A percentile compares a stretch with the other conserved stretches of the same genome.
Conservation (phyloP, 2,888 invertebrate genomes). For the Limnephilus marmoratus region DNA sequence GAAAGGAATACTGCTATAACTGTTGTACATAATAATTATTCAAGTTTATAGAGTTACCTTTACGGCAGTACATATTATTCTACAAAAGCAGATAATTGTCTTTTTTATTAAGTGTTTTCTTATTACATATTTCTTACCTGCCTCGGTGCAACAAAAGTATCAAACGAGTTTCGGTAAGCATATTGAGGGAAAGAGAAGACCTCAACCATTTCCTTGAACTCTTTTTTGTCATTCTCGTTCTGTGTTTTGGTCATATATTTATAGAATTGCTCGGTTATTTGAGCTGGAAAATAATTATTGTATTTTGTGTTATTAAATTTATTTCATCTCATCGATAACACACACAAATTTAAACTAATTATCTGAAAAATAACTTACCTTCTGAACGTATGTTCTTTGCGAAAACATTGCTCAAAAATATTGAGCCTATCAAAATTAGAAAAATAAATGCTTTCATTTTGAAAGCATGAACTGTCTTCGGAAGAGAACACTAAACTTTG, state of each 20-base stretch:
- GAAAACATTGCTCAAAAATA: conserved; percentile 13
- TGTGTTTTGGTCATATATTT: conserved; percentile 60
- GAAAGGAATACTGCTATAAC: no score
- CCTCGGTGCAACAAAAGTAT: conserved; percentile 43
- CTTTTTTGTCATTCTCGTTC: conserved; percentile 46
- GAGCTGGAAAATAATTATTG: conserved; percentile 46
- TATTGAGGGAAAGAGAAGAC: conserved; percentile 58
- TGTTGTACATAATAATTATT: no score
- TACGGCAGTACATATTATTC: no score
- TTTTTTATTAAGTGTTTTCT: no score
- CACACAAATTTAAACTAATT: not conserved
- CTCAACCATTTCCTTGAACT: conserved; percentile 58
- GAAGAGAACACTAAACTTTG: not conserved
- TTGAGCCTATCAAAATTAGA: conserved; percentile 23
- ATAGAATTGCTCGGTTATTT: conserved; percentile 52
- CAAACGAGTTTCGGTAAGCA: conserved; percentile 53
- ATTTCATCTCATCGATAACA: not conserved
- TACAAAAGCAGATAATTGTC: no score
- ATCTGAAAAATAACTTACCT: conserved; percentile 31
- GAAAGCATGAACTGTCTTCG: not conserved
- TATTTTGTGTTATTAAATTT: not conserved
- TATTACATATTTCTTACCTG: conserved; percentile 37
- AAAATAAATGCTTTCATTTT: conserved; percentile 34
- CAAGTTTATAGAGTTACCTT: no score
- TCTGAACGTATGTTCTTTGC: conserved; percentile 32